A percentile compares a stretch with the other conserved stretches of the same genome.
Evolutionary conservation across 2,797 vertebrate species (phyloP).

Genomic region (Zalophus californianus): DNA sequence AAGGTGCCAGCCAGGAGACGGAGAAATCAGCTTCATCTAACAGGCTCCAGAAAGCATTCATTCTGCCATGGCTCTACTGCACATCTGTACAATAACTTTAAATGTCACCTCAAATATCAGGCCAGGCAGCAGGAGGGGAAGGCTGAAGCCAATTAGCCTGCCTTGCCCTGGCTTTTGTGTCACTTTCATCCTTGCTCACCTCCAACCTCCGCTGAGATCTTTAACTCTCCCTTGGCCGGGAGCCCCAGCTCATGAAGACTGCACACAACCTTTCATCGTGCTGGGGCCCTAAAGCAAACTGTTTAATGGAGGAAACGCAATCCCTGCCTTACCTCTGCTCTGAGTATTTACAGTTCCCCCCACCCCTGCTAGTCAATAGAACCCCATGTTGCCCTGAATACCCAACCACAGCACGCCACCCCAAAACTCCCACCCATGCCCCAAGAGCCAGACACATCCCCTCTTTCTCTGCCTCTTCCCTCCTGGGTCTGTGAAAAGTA

Average conservation of each 20-base stretch:
- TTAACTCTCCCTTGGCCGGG: conserved; percentile 16
- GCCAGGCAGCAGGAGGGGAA: not conserved
- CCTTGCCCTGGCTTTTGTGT: conserved; percentile 14
- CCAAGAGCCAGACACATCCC: not conserved
- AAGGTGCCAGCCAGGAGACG: not conserved
- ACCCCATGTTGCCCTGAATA: not conserved
- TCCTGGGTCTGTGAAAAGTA: not conserved
- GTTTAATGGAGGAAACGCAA: not conserved
- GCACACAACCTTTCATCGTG: not conserved
- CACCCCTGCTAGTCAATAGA: not conserved
- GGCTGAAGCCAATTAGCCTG: not conserved
- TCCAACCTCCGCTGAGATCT: conserved; percentile 5
- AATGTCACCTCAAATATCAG: conserved; percentile 66
- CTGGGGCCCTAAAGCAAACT: not conserved
- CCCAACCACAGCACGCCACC: not conserved
- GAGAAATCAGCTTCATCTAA: not conserved
- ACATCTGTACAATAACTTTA: conserved; percentile 60
- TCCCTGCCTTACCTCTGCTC: not conserved
- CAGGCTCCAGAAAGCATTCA: not conserved
- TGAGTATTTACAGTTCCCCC: not conserved
- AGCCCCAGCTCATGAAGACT: not conserved
- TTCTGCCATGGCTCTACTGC: not conserved
- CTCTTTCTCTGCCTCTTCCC: not conserved
- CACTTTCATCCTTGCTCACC: conserved; percentile 24
- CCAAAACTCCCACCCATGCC: not conserved